Evolutionary conservation across 2,797 vertebrate species (phyloP), one percentile per base, ranked within the genome.

Genomic region (Liasis olivaceus): DNA sequence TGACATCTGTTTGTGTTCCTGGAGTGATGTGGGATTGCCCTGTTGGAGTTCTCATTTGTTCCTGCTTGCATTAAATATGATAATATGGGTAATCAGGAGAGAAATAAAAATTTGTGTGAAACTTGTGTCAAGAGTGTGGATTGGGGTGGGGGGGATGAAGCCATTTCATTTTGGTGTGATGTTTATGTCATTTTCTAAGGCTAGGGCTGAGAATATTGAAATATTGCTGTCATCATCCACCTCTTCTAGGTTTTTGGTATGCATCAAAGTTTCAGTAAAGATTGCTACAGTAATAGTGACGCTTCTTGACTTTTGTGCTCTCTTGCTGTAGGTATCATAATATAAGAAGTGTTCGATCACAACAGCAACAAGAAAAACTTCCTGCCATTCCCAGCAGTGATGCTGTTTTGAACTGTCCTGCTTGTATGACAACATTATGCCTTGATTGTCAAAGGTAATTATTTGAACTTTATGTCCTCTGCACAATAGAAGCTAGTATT

Each of bases 341-440:
- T 90, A 95, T 97, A 20, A 97, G 95, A 93, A 96, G 92, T 88
- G 14, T 0, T 0, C 91, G 8, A 8, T 81, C 88, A 72, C 85
- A 90, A 87, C 96, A 91, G 51, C 95, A 92, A 47, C 90, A 91
- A 85, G 2, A 2, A 72, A 97, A 96, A 42, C 28, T 96, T 56
- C 95, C 94, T 22, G 94, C 95, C 85, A 96, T 98, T 89, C 98
- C 98, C 26, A 98, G 95, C 72, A 99, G 99, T 8, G 99, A 99
- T 81, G 99, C 99, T 28, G 95, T 99, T 84, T 97, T 99, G 91
- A 99, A 99, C 96, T 99, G 99, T 94, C 99, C 99, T 12, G 98
- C 99, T 60, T 99, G 99, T 96, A 99, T 99, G 99, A 99, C 98
- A 1, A 99, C 99, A 0, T 97, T 99, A 4, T 99, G 99, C 94